Evolutionary conservation across 2,888 invertebrate genomes (phyloP).

Genomic region (Cremastinae sp.): DNA sequence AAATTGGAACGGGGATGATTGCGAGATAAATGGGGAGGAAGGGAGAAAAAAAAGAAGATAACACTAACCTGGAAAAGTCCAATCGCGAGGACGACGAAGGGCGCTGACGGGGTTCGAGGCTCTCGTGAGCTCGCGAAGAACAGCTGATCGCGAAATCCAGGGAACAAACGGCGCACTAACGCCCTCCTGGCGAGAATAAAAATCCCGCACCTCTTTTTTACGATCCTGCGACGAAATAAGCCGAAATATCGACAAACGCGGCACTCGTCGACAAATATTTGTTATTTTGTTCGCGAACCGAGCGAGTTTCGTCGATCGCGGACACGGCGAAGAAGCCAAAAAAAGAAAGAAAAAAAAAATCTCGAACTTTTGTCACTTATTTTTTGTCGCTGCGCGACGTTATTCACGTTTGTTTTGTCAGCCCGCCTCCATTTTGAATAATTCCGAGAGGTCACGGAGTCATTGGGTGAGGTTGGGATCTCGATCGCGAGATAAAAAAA

Average conservation of each 20-base stretch:
- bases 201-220: neutral
- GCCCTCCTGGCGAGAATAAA: constrained; percentile 4
- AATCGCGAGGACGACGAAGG: constrained; percentile 37
- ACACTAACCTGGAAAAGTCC: constrained; percentile 57
- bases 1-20: too few relatives aligned
- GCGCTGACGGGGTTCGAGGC: constrained; percentile 22
- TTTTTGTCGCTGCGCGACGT: neutral
- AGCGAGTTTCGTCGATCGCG: too few relatives aligned
- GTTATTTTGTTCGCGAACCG: too few relatives aligned
- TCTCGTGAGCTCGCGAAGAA: constrained; percentile 37
- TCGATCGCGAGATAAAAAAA: neutral
- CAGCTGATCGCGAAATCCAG: constrained; percentile 54
- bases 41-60: constrained; percentile 15
- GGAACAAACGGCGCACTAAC: constrained; percentile 30
- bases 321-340: too few relatives aligned
- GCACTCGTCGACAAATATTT: neutral
- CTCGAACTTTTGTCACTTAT: neutral
- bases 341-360: constrained; percentile 13
- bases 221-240: neutral
- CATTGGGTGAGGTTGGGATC: neutral
- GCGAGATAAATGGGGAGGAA: too few relatives aligned
- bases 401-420: neutral
- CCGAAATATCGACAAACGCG: neutral
- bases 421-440: constrained; percentile 28
- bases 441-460: constrained; percentile 17